These are phyloP conservation scores for Sebastes dallii DNA, from an alignment of 2,797 vertebrate genomes.

Conservation along the genomic window DNA sequence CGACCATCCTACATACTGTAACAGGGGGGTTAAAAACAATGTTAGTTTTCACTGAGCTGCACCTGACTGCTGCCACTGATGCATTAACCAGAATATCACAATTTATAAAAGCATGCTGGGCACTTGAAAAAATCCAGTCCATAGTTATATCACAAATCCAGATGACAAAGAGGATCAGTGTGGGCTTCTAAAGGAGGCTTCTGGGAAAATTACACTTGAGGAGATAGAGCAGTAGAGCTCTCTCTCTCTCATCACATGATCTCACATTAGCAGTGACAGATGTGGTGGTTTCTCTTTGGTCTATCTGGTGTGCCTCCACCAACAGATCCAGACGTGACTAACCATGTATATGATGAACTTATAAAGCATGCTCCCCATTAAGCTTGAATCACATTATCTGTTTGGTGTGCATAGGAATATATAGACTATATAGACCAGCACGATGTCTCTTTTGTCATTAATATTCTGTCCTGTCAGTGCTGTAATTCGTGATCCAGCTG, in stretches of 20 bases:
- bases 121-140: conserved; percentile 38
- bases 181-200: conserved; percentile 64
- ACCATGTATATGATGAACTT: not conserved
- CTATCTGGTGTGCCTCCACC: not conserved
- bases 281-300: no score
- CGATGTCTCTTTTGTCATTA: not conserved
- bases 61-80: not conserved
- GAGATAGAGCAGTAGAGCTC: conserved; percentile 47
- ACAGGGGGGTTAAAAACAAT: not conserved
- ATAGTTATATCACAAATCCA: conserved; percentile 59
- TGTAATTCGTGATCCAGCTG: conserved; percentile 48
- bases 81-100: conserved; percentile 16
- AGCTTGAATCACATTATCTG: not conserved
- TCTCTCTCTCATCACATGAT: no score
- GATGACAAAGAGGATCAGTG: conserved; percentile 59
- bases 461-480: conserved; percentile 34
- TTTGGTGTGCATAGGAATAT: not conserved
- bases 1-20: not conserved
- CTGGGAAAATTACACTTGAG: conserved; percentile 66
- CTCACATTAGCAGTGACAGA: no score
- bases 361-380: not conserved
- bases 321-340: conserved; percentile 10
- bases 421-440: not conserved
- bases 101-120: conserved; percentile 40
- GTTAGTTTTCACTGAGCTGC: not conserved